Base-by-base conservation (phyloP, 2,113 vertebrate species). In the Amazona guildingii region DNA sequence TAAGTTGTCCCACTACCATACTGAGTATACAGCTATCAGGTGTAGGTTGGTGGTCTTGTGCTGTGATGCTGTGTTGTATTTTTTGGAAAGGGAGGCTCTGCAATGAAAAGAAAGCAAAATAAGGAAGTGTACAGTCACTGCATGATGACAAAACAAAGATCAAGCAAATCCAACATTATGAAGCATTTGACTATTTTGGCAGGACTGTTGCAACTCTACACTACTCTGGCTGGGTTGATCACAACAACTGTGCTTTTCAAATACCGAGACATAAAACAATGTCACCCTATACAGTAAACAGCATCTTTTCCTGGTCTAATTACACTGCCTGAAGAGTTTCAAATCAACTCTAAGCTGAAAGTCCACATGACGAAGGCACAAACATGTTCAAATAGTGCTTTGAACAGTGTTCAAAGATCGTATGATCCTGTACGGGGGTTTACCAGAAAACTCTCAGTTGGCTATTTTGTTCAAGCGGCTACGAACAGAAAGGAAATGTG, bases 1-100 rank as follows among this genome's bases (percentile, higher is more conserved):
- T 99, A 93, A 99, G 98, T 97, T 99, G 99, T 97, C 99, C 99
- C 97, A 99, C 99, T 95, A 99, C 99, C 99, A 99, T 99, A 98
- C 99, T 99, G 98, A 99, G 94, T 54, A 99, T 99, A 98, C 99
- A 99, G 98, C 98, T 98, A 97, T 99, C 99, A 97, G 99, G 99
- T 84, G 99, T 99, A 75, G 99, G 99, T 96, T 99, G 99, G 97
- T 99, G 99, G 97, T 99, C 99, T 98, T 99, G 99, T 43, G 99
- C 98, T 86, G 99, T 99, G 98, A 99, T 99, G 98, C 98, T 99
- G 98, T 99, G 99, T 5, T 41, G 39, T 41, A 41, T 41, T 41
- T 99, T 99, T 98, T 98, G 98, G 98, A 99, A 99, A 74, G 99
- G 99, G 97, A 99, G 99, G 98, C 98, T 99, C 99, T 99, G 97